Evolutionary conservation across 2,888 invertebrate genomes (phyloP).

Genomic region (Drosophila anomalata): DNA sequence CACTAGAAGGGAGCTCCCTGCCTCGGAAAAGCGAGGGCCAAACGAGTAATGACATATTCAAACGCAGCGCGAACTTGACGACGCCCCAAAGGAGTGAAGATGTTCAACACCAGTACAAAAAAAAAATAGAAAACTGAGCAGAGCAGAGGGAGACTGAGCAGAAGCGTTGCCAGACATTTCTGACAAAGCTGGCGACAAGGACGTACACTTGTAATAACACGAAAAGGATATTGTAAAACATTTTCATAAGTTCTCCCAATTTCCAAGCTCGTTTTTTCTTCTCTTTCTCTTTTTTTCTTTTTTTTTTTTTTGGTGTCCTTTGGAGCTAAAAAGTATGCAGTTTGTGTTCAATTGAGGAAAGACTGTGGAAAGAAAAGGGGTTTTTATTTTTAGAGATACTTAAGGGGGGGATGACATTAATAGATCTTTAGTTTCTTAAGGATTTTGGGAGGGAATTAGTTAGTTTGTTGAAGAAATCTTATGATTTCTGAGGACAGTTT

Average conservation of each 20-base stretch:
- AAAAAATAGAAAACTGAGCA: constrained; percentile 15
- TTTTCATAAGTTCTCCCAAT: constrained; percentile 79
- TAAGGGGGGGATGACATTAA: no score
- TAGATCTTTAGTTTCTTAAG: neutral
- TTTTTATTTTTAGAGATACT: neutral
- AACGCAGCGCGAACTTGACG: constrained; percentile 76
- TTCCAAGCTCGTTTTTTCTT: constrained; percentile 32
- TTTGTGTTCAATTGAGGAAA: constrained; percentile 24
- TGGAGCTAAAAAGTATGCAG: neutral
- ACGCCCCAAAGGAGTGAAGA: constrained; percentile 59
- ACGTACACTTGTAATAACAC: constrained; percentile 81
- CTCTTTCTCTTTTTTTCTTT: constrained; percentile 1
- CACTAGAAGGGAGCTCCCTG: neutral
- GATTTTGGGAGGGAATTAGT: no score
- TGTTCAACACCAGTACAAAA: constrained; percentile 38
- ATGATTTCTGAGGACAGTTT: no score
- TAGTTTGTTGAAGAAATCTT: no score
- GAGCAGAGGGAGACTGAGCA: neutral
- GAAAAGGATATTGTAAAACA: constrained; percentile 83
- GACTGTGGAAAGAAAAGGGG: constrained; percentile 19
- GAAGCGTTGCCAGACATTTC: constrained; percentile 76
- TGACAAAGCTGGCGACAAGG: constrained; percentile 83
- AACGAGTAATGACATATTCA: constrained; percentile 73
- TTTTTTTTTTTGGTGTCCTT: no score
- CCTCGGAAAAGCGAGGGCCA: constrained; percentile 21